Conservation (phyloP, 2,797 vertebrate genomes). For the Scarus forsteni region DNA sequence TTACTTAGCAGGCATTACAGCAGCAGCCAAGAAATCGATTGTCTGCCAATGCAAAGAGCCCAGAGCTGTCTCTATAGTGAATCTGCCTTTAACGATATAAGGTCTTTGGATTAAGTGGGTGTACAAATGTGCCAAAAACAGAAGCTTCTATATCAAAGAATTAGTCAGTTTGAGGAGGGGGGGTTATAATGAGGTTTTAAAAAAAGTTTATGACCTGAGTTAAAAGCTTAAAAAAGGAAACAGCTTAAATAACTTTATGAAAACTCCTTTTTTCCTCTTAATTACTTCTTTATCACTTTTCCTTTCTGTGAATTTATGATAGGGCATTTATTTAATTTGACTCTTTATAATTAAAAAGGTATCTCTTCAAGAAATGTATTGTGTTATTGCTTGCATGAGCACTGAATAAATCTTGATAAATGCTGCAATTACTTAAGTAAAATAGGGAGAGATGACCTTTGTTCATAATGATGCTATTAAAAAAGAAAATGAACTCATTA, state of each 20-base stretch:
- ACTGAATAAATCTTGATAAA: not conserved
- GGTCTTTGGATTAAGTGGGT: conserved; percentile 4
- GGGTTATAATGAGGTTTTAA: not conserved
- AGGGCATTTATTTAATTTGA: not conserved
- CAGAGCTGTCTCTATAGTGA: conserved; percentile 5
- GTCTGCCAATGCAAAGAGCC: conserved; percentile 18
- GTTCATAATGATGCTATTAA: not conserved
- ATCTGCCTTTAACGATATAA: conserved; percentile 19
- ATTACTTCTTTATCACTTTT: not conserved
- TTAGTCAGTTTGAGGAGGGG: not conserved
- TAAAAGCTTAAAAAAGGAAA: not conserved
- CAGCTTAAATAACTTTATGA: not conserved
- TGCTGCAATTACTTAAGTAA: not conserved
- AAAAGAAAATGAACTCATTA: not conserved
- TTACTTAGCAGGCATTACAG: conserved; percentile 46
- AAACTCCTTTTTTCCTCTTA: not conserved
- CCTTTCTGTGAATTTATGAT: not conserved
- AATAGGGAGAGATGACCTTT: not conserved
- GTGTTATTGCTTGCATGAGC: not conserved
- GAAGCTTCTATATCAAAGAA: not conserved
- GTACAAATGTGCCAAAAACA: not conserved
- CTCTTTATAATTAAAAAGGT: not conserved
- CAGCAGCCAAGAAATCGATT: conserved; percentile 53
- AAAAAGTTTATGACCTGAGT: not conserved
- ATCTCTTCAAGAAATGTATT: not conserved